Percentiles rank a stretch among this genome's conserved stretches.
Evolutionary conservation across 2,797 vertebrate genomes (phyloP).

Genomic region (Gymnothorax javanicus): DNA sequence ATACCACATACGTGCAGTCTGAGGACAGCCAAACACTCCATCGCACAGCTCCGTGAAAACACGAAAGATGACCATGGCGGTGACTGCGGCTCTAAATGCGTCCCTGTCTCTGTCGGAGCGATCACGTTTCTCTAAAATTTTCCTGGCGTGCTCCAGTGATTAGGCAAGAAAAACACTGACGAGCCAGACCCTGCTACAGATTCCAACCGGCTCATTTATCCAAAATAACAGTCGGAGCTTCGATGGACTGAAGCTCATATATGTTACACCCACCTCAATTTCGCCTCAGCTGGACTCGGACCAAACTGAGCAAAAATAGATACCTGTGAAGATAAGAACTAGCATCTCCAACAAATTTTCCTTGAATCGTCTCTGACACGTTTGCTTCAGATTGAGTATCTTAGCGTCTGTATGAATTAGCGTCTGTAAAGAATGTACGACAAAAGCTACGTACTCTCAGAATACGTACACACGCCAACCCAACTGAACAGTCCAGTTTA

Average conservation of each 20-base stretch:
- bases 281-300: not conserved
- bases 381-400: too few species aligned
- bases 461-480: too few species aligned
- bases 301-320: not conserved
- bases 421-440: too few species aligned
- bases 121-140: conserved; percentile 9
- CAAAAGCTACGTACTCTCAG: too few species aligned
- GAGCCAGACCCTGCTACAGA: not conserved
- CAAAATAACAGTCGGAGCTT: not conserved
- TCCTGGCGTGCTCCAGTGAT: conserved; percentile 1
- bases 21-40: not conserved
- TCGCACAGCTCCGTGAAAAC: not conserved
- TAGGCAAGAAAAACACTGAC: conserved; percentile 5
- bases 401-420: too few species aligned
- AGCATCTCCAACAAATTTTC: not conserved
- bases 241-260: not conserved
- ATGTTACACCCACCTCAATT: not conserved
- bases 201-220: not conserved
- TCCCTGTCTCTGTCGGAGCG: not conserved
- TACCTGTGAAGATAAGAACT: not conserved
- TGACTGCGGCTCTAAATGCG: not conserved
- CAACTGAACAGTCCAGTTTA: too few species aligned
- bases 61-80: not conserved
- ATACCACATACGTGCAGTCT: not conserved
- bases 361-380: not conserved